Evolutionary conservation across 2,888 invertebrate genomes (phyloP).

Genomic region (Leucophenga montana): DNA sequence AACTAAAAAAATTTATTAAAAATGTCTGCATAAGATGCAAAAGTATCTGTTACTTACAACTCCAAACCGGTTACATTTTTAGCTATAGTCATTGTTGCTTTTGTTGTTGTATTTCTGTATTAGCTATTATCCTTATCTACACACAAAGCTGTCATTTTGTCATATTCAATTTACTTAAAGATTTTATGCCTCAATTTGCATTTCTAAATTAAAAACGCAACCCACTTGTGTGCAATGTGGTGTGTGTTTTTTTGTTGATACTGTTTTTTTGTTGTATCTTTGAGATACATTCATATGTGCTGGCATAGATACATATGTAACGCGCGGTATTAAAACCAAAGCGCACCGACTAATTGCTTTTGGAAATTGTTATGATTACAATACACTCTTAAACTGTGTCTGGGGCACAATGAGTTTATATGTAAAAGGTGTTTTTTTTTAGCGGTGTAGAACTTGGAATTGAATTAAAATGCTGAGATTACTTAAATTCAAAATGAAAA

Average conservation of each 20-base stretch:
- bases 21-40: too few relatives aligned
- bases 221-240: constrained; percentile 55
- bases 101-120: too few relatives aligned
- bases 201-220: constrained; percentile 60
- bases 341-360: constrained; percentile 55
- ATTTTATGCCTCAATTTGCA: constrained; percentile 65
- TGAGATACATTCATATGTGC: constrained; percentile 12
- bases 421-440: too few relatives aligned
- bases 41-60: too few relatives aligned
- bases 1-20: too few relatives aligned
- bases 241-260: not conserved
- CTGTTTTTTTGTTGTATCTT: not conserved
- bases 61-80: constrained; percentile 16
- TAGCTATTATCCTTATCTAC: not conserved
- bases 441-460: too few relatives aligned
- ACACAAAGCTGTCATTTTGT: constrained; percentile 49
- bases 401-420: too few relatives aligned
- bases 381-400: constrained; percentile 26
- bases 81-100: too few relatives aligned
- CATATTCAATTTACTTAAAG: constrained; percentile 59
- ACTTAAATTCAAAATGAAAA: too few relatives aligned
- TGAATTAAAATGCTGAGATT: too few relatives aligned
- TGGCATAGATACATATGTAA: not conserved
- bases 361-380: constrained; percentile 66
- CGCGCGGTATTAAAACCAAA: too few relatives aligned